Conservation (phyloP, 2,888 invertebrate species). For the Blomia tropicalis region DNA sequence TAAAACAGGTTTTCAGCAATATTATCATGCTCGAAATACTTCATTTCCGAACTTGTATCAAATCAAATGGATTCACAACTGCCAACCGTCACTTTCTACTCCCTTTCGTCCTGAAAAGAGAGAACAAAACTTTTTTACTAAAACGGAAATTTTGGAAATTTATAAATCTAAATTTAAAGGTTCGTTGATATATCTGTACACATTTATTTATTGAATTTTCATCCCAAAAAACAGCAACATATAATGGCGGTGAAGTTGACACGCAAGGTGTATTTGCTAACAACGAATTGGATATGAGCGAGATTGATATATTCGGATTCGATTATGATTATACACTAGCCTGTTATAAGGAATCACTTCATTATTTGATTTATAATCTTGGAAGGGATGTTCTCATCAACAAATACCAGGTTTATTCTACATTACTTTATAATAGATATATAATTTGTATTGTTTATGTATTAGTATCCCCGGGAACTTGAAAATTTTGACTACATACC, state of each 20-base stretch:
- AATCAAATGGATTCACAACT: background rate
- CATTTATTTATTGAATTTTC: background rate
- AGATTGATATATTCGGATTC: conserved; percentile 87
- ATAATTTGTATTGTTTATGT: too few species aligned
- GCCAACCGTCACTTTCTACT: background rate
- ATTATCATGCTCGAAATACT: background rate
- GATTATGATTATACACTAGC: conserved; percentile 97
- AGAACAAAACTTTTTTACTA: conserved; percentile 3
- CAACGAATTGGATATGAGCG: conserved; percentile 76
- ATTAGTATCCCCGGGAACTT: conserved; percentile 78
- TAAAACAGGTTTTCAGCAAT: background rate
- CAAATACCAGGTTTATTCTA: conserved; percentile 58
- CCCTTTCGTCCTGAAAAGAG: conserved; percentile 1
- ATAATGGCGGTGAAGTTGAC: conserved; percentile 44
- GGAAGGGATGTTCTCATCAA: conserved; percentile 70
- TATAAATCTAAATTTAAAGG: conserved; percentile 21
- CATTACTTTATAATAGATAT: conserved; percentile 14
- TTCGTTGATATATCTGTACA: background rate
- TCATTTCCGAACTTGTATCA: background rate
- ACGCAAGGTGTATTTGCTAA: conserved; percentile 81
- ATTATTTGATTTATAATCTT: conserved; percentile 72
- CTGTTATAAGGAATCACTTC: conserved; percentile 74
- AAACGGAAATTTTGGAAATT: conserved; percentile 13
- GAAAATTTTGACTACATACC: conserved; percentile 64
- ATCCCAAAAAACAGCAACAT: conserved; percentile 8